Conservation (phyloP, 2,888 invertebrate genomes). For the Anticlea derivata region DNA sequence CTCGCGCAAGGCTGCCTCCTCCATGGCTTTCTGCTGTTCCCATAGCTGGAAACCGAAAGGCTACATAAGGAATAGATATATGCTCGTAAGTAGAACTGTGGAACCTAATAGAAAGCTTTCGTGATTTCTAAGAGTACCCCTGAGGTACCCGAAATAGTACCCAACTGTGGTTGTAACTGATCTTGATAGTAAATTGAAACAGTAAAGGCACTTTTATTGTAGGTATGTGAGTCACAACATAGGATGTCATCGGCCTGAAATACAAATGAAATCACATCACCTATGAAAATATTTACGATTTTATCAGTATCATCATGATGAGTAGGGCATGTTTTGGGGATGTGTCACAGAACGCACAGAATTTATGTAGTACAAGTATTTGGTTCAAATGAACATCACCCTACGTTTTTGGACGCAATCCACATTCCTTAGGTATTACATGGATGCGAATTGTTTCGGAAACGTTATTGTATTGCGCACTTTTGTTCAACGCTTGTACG, state of each 20-base stretch:
- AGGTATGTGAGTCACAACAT: slow-evolving; percentile 1
- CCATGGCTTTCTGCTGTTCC: slow-evolving; percentile 94
- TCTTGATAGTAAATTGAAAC: background rate
- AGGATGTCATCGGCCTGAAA: slow-evolving; percentile 21
- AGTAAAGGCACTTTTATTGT: background rate
- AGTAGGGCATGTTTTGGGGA: slow-evolving; percentile 30
- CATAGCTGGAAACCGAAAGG: slow-evolving; percentile 86
- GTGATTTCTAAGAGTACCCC: slow-evolving; percentile 5
- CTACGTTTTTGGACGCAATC: slow-evolving; percentile 45
- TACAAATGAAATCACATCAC: slow-evolving; percentile 16
- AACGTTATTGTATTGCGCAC: too few relatives aligned
- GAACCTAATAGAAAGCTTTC: slow-evolving; percentile 10
- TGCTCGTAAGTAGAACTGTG: slow-evolving; percentile 22
- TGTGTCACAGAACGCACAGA: slow-evolving; percentile 41
- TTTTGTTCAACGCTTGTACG: too few relatives aligned
- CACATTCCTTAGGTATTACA: slow-evolving; percentile 38
- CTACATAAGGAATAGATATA: slow-evolving; percentile 26
- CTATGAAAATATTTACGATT: slow-evolving; percentile 29
- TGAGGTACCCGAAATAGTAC: slow-evolving; percentile 2
- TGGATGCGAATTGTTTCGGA: slow-evolving; percentile 24
- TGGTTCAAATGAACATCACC: slow-evolving; percentile 28
- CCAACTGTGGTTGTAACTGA: background rate
- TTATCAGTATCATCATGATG: slow-evolving; percentile 27
- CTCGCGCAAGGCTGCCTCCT: slow-evolving; percentile 92
- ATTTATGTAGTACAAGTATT: slow-evolving; percentile 30